These are phyloP conservation scores for Podarcis siculus DNA, from an alignment of 2,797 vertebrate genomes.

Conservation along the genomic window DNA sequence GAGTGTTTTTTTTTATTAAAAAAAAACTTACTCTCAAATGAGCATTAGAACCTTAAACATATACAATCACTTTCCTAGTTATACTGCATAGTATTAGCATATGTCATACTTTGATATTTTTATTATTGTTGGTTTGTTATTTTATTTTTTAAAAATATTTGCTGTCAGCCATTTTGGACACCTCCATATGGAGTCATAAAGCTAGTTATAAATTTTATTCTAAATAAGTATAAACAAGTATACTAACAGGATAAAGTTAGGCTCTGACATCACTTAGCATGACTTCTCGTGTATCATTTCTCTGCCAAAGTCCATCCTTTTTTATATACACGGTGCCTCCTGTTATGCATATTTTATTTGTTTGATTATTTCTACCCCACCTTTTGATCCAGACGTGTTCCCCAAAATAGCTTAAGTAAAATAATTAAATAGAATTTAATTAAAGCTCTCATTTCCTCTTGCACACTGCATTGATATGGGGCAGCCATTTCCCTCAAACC, in stretches of 20 bases:
- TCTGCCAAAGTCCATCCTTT: not conserved
- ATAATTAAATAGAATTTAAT: not conserved
- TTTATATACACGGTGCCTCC: not conserved
- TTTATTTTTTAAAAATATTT: not conserved
- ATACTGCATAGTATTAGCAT: not conserved
- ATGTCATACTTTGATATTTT: not conserved
- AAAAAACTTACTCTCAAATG: not conserved
- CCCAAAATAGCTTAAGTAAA: not conserved
- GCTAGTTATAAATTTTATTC: not conserved
- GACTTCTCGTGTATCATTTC: not conserved
- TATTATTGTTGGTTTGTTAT: not conserved
- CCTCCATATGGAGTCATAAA: not conserved
- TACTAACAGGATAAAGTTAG: not conserved
- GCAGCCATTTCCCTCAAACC: too few relatives aligned
- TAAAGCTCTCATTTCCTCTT: not conserved
- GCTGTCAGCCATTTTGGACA: not conserved
- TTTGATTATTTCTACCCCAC: not conserved
- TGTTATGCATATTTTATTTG: not conserved
- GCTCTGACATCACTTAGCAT: constrained; percentile 20
- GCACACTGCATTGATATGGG: too few relatives aligned
- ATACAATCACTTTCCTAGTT: not conserved
- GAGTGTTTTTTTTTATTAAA: not conserved
- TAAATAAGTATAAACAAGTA: constrained; percentile 19
- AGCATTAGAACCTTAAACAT: not conserved
- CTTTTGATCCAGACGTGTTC: not conserved